Evolutionary conservation across 2,888 invertebrate genomes (phyloP), one percentile per base, ranked within the genome.

Genomic region (Zygaena filipendulae): DNA sequence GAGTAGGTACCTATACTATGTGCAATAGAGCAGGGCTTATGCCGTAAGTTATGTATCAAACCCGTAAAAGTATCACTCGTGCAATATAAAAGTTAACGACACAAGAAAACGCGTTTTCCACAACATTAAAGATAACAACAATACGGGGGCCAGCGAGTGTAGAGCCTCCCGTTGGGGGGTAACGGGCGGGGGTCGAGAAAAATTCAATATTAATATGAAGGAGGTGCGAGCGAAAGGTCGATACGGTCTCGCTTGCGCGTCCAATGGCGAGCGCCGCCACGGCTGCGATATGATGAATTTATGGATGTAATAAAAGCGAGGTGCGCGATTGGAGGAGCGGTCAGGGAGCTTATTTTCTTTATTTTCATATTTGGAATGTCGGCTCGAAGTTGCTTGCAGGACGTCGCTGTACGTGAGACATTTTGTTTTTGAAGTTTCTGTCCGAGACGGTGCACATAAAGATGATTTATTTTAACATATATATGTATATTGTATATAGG

Each of bases 151-250:
- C 74, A 72, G 72, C 63, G 75, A 74, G 74, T 70, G 64, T 74
- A 77, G 71, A 74, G 75, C 75, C 75, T 75, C 77, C 75, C 72
- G 70, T 59, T 64, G 63, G 69, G 79, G 75, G 66, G 71, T 68
- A 59, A 59, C 63, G 68, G 60, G 80, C 71, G 62, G 81, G 80
- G 70, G 81, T 79, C 81, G 82, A 82, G 79, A 86, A 87, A 87
- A 87, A 87, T 87, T 86, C 85, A 86, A 87, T 87, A 88, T 87
- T 87, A 87, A 88, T 87, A 87, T 87, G 84, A 82, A 83, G 83
- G 84, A 82, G 84, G 84, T 82, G 82, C 72, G 80, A 82, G 81
- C 56, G 82, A 82, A 83, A 82, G 45, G 49, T 52, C 67, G 67
- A 59, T 35, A 49, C 42, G 71, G 71, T 81, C 80, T 70, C 70